These are phyloP conservation scores for Tetramorium alpestre DNA, from an alignment of 1,140 invertebrate species.

Conservation along the genomic window DNA sequence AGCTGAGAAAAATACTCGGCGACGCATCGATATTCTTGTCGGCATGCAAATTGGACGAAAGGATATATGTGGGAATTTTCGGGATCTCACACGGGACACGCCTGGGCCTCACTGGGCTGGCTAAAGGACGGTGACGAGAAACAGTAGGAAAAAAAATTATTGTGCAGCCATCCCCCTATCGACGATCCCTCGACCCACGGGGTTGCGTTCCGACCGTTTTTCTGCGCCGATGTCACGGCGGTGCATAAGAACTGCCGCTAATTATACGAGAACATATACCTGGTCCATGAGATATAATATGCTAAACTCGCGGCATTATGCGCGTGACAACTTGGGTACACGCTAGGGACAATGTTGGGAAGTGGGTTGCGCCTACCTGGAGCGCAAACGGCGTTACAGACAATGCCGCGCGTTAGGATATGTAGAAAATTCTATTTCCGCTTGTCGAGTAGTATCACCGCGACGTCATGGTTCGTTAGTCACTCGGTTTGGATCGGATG, in stretches of 20 bases:
- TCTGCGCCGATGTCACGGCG: conserved; percentile 66
- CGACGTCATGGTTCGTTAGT: conserved; percentile 73
- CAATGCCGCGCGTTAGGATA: conserved; percentile 69
- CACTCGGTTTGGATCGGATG: conserved; percentile 23
- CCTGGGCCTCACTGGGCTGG: neutral
- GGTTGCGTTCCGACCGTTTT: conserved; percentile 58
- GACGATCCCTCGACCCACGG: conserved; percentile 1
- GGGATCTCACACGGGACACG: conserved; percentile 7
- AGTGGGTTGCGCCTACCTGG: conserved; percentile 67
- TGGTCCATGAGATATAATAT: conserved; percentile 78
- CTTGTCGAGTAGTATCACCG: conserved; percentile 68
- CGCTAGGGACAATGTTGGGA: conserved; percentile 74
- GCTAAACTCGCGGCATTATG: conserved; percentile 79
- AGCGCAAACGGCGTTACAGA: conserved; percentile 60
- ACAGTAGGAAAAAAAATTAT: conserved; percentile 57
- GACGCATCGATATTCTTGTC: conserved; percentile 42
- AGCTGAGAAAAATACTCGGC: conserved; percentile 36
- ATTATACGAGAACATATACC: conserved; percentile 82
- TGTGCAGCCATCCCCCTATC: neutral
- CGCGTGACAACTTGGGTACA: conserved; percentile 78
- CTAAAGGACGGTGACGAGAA: conserved; percentile 39
- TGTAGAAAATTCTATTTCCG: conserved; percentile 74
- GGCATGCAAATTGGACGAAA: conserved; percentile 44
- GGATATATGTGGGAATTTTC: conserved; percentile 48
- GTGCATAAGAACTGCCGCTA: conserved; percentile 75